These are phyloP conservation scores for Cacoxenus indagator DNA, from an alignment of 2,888 invertebrate genomes.

Conservation along the genomic window DNA sequence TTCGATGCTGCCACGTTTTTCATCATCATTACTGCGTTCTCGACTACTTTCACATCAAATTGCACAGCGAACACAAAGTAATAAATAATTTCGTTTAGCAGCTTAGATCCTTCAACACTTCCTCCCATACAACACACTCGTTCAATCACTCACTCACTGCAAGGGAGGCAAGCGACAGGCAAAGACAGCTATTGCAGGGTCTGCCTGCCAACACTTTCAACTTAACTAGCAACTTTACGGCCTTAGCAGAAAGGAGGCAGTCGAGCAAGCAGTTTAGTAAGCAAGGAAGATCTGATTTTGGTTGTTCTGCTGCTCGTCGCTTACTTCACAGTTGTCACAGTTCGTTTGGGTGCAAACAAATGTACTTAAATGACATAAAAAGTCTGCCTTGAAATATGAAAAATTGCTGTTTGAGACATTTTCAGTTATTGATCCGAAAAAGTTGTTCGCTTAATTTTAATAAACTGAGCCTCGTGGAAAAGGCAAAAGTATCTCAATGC, in stretches of 20 bases:
- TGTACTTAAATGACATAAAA: conserved; percentile 43
- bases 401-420: conserved; percentile 66
- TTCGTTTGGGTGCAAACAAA: conserved; percentile 49
- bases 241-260: not conserved
- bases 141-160: too few species aligned
- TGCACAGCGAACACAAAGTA: conserved; percentile 47
- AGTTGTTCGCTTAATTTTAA: conserved; percentile 45
- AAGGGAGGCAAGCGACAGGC: too few species aligned
- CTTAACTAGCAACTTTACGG: not conserved
- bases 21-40: conserved; percentile 56
- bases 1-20: conserved; percentile 65
- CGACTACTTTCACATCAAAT: conserved; percentile 21
- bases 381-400: conserved; percentile 57
- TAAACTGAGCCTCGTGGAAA: conserved; percentile 45
- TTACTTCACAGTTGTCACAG: not conserved
- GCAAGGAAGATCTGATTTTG: too few species aligned
- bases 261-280: conserved; percentile 30
- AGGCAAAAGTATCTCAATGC: conserved; percentile 17
- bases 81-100: conserved; percentile 64
- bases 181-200: too few species aligned
- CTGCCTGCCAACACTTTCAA: not conserved
- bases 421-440: conserved; percentile 62
- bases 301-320: not conserved
- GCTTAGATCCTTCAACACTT: conserved; percentile 30
- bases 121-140: not conserved